phyloP scores from a whole-genome alignment of 2,888 invertebrate species.

The Herminia tarsipennalis region DNA sequence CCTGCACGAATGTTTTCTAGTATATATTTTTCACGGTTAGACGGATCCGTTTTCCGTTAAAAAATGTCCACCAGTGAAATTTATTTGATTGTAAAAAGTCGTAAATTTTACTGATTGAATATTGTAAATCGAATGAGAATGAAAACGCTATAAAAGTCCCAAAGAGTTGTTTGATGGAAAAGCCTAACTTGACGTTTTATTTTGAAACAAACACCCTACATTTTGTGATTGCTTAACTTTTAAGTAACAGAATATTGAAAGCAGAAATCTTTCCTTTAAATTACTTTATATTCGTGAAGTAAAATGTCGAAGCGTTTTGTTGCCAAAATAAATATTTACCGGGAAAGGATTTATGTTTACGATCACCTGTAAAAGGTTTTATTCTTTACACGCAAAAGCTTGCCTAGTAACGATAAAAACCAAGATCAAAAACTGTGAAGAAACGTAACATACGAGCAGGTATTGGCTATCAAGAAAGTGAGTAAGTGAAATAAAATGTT shows the following conservation, averaged over 20 bases:
- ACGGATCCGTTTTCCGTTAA: too few species aligned
- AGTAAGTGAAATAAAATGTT: slow-evolving; percentile 50
- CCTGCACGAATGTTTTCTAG: background rate
- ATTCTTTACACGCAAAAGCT: slow-evolving; percentile 14
- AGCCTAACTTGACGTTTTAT: slow-evolving; percentile 14
- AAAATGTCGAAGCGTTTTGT: slow-evolving; percentile 6
- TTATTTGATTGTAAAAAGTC: too few species aligned
- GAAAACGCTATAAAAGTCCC: too few species aligned
- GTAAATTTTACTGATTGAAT: too few species aligned
- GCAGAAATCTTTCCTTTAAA: slow-evolving; percentile 16
- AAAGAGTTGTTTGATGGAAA: slow-evolving; percentile 6
- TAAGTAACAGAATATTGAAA: slow-evolving; percentile 23
- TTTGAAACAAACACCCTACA: slow-evolving; percentile 13
- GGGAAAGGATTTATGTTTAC: slow-evolving; percentile 11
- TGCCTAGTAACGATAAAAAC: slow-evolving; percentile 22
- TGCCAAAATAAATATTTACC: slow-evolving; percentile 5
- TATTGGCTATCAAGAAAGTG: slow-evolving; percentile 42
- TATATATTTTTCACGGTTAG: too few species aligned
- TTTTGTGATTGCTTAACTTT: slow-evolving; percentile 31
- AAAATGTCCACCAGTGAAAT: too few species aligned
- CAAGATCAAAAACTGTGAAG: slow-evolving; percentile 28
- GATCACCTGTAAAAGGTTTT: slow-evolving; percentile 10
- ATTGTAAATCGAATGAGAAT: background rate
- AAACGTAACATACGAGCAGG: slow-evolving; percentile 34
- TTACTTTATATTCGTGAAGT: slow-evolving; percentile 12